These are phyloP conservation scores for Coranthus polyacanthus DNA, from an alignment of 2,797 vertebrate genomes.

Conservation along the genomic window DNA sequence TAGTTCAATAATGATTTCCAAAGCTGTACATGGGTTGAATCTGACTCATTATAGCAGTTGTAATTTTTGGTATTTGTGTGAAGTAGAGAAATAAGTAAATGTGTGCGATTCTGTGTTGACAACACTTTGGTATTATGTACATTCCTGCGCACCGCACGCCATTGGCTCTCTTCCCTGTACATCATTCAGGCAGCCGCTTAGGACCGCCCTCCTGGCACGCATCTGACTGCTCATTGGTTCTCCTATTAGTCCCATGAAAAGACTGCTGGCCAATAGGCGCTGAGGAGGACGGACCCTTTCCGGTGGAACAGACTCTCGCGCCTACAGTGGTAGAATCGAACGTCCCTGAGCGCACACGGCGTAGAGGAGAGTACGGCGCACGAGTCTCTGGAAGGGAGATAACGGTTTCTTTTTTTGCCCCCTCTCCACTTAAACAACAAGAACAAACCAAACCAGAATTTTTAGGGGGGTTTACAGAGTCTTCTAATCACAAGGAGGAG, in stretches of 20 bases:
- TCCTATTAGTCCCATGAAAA: conserved; percentile 32
- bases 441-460: conserved; percentile 69
- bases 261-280: conserved; percentile 69
- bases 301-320: conserved; percentile 74
- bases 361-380: conserved; percentile 77
- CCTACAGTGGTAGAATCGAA: conserved; percentile 82
- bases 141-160: conserved; percentile 44
- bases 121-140: conserved; percentile 56
- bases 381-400: conserved; percentile 79
- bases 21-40: background rate
- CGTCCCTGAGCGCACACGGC: conserved; percentile 82
- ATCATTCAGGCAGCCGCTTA: conserved; percentile 33
- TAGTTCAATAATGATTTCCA: no score
- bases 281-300: conserved; percentile 66
- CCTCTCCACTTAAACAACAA: conserved; percentile 70
- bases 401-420: conserved; percentile 76
- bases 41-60: conserved; percentile 12
- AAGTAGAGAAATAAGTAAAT: conserved; percentile 37
- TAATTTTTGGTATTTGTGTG: conserved; percentile 6
- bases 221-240: conserved; percentile 66
- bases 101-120: conserved; percentile 57
- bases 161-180: conserved; percentile 70
- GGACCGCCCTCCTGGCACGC: conserved; percentile 30
- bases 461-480: conserved; percentile 67
- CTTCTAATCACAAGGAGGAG: conserved; percentile 75